Evolutionary conservation across 2,888 invertebrate species (phyloP).

Genomic region (Phaedon cochleariae): DNA sequence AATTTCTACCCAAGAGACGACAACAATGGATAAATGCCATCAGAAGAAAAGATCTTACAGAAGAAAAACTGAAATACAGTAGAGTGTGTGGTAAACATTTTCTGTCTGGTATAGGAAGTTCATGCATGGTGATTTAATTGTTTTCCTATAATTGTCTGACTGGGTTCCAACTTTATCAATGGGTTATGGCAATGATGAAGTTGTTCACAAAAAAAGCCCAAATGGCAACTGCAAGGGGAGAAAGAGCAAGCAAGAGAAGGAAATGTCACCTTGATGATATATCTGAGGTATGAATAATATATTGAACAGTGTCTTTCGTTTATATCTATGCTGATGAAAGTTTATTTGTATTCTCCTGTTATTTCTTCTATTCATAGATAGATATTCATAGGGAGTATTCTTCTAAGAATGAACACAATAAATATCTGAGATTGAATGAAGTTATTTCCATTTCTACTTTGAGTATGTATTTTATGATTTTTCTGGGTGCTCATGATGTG

Average conservation of each 20-base stretch:
- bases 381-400: too few relatives aligned
- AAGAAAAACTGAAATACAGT: constrained; percentile 14
- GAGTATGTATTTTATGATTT: too few relatives aligned
- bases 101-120: constrained; percentile 1
- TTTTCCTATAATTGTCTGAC: neutral
- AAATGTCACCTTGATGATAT: neutral
- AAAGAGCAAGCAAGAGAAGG: constrained; percentile 11
- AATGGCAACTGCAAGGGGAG: constrained; percentile 2
- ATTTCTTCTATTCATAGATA: too few relatives aligned
- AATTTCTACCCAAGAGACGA: too few relatives aligned
- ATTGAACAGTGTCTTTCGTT: too few relatives aligned
- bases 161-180: constrained; percentile 19
- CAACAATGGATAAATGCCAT: constrained; percentile 10
- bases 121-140: neutral
- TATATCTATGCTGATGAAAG: too few relatives aligned
- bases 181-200: constrained; percentile 13
- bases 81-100: constrained; percentile 21
- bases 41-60: constrained; percentile 18
- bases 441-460: too few relatives aligned
- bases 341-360: too few relatives aligned
- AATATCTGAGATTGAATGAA: too few relatives aligned
- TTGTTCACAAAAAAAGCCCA: constrained; percentile 12
- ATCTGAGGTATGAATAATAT: too few relatives aligned
- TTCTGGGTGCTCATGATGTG: too few relatives aligned
- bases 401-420: too few relatives aligned